A percentile compares a stretch with the other conserved stretches of the same genome.
phyloP scores from a whole-genome alignment of 2,888 invertebrate species.

The Pollenia angustigena region DNA sequence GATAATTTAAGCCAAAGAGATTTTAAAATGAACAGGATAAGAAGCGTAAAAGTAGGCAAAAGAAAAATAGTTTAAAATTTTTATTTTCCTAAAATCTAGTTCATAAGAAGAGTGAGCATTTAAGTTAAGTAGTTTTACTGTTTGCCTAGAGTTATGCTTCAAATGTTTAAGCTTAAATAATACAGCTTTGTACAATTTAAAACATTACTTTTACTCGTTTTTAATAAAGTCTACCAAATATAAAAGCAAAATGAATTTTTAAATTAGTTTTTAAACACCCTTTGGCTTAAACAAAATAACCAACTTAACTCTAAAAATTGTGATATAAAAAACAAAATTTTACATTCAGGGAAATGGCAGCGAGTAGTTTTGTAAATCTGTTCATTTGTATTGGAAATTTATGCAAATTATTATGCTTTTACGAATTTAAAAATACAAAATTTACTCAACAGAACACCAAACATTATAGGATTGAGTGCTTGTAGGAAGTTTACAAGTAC shows the following conservation, averaged over 20 bases:
- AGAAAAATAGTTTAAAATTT: no score
- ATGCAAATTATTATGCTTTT: slow-evolving; percentile 50
- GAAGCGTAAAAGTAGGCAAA: not conserved
- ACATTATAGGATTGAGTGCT: not conserved
- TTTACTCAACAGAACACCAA: not conserved
- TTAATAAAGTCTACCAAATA: not conserved
- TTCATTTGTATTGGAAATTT: slow-evolving; percentile 55
- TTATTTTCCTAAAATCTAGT: no score
- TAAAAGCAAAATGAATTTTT: slow-evolving; percentile 10
- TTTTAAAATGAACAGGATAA: not conserved
- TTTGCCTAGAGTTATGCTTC: no score
- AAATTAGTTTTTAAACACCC: slow-evolving; percentile 46
- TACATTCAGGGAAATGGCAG: slow-evolving; percentile 22
- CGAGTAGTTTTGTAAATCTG: slow-evolving; percentile 54
- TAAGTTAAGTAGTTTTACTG: not conserved
- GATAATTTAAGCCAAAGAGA: not conserved
- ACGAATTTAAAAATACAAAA: slow-evolving; percentile 5
- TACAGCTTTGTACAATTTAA: not conserved
- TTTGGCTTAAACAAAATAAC: slow-evolving; percentile 27
- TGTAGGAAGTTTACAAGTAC: slow-evolving; percentile 29
- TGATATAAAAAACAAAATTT: slow-evolving; percentile 1
- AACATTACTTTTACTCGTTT: not conserved
- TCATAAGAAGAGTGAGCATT: not conserved
- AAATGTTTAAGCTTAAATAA: no score
- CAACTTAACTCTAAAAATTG: not conserved